Base-by-base conservation (phyloP, 2,888 invertebrate genomes). In the Pristionchus exspectatus region DNA sequence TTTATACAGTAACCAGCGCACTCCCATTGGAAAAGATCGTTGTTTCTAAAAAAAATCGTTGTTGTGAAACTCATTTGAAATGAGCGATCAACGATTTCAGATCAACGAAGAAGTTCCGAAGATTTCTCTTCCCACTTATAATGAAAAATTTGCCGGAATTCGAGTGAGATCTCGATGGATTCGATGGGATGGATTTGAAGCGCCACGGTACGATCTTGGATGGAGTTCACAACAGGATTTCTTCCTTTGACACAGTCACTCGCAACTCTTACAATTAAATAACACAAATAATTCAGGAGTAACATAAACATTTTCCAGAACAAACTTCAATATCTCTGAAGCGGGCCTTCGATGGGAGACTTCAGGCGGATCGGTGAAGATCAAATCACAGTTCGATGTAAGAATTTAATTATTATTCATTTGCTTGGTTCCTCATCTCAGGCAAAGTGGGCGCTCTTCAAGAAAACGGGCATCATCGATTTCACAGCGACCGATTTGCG, bases 381-480 rank as follows among this genome's bases (percentile, higher is more conserved):
- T 81, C 2, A 54, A 81, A 12, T 44, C 50, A 0, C 50, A 54
- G 21, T 81, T 81, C 27, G 81, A 44, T 44, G 81, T 81, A 5
- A 24, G 74, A 38, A 44, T 16, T 24, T 44, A 30, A 9, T 72
- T 18, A 12, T 2, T 33, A 14, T 33, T 33, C 33, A 33, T 10
- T 3, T 16, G 27, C 24, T 50, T 7, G 38, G 14, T 38, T 74
- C 30, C 12, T 14, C 5, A 21, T 77, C 44, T 16, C 50, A 81
- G 81, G 81, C 81, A 4, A 44, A 81, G 27, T 81, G 81, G 81
- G n/a, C 38, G 12, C 14, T 81, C 27, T 81, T 81, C 81, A 81
- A 30, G n/a, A 81, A 50, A 50, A 27, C n/a, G 4, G 81, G 81
- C 0, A 27, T 27, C 2, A 54, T 27, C 27, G 44, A 81, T 54